These are phyloP conservation scores for Nothobranchius kuhntae DNA, from an alignment of 2,113 vertebrate species.

Conservation along the genomic window DNA sequence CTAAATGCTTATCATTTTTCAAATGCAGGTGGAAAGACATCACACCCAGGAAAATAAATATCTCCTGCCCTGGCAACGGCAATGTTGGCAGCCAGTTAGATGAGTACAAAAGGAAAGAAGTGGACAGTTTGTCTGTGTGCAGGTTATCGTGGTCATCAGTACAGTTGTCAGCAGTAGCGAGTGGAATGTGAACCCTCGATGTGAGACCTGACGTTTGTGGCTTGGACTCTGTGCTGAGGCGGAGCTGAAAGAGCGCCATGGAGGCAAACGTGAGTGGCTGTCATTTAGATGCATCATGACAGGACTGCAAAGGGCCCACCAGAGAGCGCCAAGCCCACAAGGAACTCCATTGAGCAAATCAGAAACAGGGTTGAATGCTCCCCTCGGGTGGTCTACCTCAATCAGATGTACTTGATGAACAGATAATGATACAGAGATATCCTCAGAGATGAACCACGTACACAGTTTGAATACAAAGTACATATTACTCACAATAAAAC, in stretches of 20 bases:
- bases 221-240: slow-evolving; percentile 46
- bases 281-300: slow-evolving; percentile 63
- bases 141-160: slow-evolving; percentile 58
- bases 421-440: slow-evolving; percentile 42
- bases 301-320: slow-evolving; percentile 47
- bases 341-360: slow-evolving; percentile 65
- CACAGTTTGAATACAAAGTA: slow-evolving; percentile 41
- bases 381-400: slow-evolving; percentile 51
- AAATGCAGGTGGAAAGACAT: slow-evolving; percentile 61
- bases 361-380: slow-evolving; percentile 44
- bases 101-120: slow-evolving; percentile 51
- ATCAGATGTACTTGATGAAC: slow-evolving; percentile 25
- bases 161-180: slow-evolving; percentile 60
- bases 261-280: slow-evolving; percentile 60
- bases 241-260: slow-evolving; percentile 42
- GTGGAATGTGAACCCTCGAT: slow-evolving; percentile 75
- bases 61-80: slow-evolving; percentile 30
- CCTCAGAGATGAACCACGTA: slow-evolving; percentile 12
- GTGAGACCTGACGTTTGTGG: slow-evolving; percentile 69
- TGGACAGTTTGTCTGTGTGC: slow-evolving; percentile 61
- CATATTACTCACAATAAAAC: slow-evolving; percentile 50
- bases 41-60: slow-evolving; percentile 47
- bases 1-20: slow-evolving; percentile 62
- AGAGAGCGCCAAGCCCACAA: slow-evolving; percentile 61
- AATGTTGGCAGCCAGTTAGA: slow-evolving; percentile 26